Evolutionary conservation across 2,113 vertebrate species (phyloP), one percentile per base, ranked within the genome.

Genomic region (Burhinus bistriatus): DNA sequence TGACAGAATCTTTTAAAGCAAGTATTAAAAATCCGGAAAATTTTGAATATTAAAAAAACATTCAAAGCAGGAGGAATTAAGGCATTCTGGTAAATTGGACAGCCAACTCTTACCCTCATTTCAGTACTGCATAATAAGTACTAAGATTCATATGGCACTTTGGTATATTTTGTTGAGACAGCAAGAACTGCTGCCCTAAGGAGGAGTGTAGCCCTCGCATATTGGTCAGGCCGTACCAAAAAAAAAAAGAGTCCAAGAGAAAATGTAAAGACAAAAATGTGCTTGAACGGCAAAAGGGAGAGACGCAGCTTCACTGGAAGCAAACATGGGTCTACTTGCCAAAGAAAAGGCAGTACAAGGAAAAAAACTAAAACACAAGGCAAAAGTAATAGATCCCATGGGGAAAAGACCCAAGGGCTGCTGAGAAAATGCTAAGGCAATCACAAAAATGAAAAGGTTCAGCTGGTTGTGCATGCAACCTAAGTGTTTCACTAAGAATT

Each of bases 381-480:
- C 49, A 45, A 84, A 96, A 96, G 62, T 79, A 94, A 88, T 93
- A 54, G 66, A 49, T 90, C 93, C 89, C 75, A 38, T 13, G 58
- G 75, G 90, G 54, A 86, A 90, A 82, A 80, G 87, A n/a, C 40
- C 75, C 40, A 8, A 83, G 51, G 62, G 75, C 85, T 90, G 87
- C 85, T 83, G 75, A 85, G 75, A 80, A 94, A 96, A 76, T 65
- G 62, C 83, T 45, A 73, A 87, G 12, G 83, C 78, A 83, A 22
- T 70, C 84, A 80, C 57, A 65, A 26, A 68, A 75, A 51, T 89
- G 89, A 87, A 51, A 83, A 88, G 49, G 45, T 85, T 93, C 88
- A 96, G 90, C 93, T 95, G 95, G 73, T 36, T 93, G 66, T 49
- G 58, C 49, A 20, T 42, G n/a, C 36, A 59, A 13, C 44, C 25